Percentiles rank a stretch among this genome's conserved stretches.
Evolutionary conservation across 2,113 vertebrate genomes (phyloP).

Genomic region (Lasiurus borealis): DNA sequence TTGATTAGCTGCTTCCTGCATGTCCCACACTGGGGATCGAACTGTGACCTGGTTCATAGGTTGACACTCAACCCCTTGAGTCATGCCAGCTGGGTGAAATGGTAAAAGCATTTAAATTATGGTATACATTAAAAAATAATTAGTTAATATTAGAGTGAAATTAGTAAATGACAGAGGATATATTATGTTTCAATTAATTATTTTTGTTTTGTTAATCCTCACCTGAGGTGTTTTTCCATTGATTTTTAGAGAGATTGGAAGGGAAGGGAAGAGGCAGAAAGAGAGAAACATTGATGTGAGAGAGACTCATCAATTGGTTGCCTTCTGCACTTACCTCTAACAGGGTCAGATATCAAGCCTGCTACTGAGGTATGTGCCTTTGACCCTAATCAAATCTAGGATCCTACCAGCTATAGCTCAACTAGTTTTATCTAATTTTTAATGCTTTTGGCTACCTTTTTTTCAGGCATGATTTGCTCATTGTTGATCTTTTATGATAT

Average conservation of each 20-base stretch:
- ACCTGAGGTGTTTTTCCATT: not conserved
- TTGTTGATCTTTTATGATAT: not conserved
- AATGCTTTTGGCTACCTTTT: not conserved
- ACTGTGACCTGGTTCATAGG: no score
- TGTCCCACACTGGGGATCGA: no score
- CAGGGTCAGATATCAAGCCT: no score
- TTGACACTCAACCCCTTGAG: no score
- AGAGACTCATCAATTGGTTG: no score
- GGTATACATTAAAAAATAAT: not conserved
- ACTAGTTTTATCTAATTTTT: not conserved
- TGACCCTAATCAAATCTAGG: no score
- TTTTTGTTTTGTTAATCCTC: no score
- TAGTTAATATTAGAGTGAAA: not conserved
- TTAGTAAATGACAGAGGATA: not conserved
- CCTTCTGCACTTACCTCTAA: no score
- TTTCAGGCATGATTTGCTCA: not conserved
- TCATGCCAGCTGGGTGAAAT: no score
- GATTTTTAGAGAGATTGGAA: not conserved
- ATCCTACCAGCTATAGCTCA: not conserved
- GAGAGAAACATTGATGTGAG: not conserved
- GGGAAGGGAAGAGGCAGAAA: no score
- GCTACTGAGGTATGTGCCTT: no score
- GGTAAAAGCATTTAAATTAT: not conserved
- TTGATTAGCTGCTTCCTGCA: no score
- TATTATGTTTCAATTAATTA: not conserved